Evolutionary conservation across 2,797 vertebrate species (phyloP), one percentile per base, ranked within the genome.

Genomic region (Odontamblyopus rebecca): DNA sequence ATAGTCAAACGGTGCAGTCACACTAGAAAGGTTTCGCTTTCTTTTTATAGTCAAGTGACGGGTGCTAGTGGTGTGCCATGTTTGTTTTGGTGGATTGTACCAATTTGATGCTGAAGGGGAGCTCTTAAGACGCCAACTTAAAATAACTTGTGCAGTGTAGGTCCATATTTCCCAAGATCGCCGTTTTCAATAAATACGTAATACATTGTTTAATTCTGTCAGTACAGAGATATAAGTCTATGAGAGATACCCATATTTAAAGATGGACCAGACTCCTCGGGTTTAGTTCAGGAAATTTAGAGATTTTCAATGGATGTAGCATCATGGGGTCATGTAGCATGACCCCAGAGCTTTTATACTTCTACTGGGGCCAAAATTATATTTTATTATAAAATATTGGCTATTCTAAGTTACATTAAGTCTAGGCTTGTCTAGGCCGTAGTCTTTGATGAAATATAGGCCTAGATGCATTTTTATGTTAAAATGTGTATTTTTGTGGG

Each of bases 1-100:
- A 23, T 5, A 12, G 23, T 26, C 54, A 13, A 5, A 4, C 3
- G 54, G 23, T 26, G 19, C 5, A 23, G 54, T 26, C 54, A 27
- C 44, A 15, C 1, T 48, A 48, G 13, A 48, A 48, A 48, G 4
- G 70, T 89, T 90, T 89, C 81, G 69, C 59, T 89, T 91, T 89
- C 78, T 68, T 54, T 67, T 6, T 23, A 23, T 16, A 18, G 66
- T 19, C 7, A 2, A 35, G 7, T 27, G 13, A 13, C 29, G 3
- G 44, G n/a, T 27, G 6, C 23, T 56, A 68, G 27, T 1, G 69
- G 57, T 75, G 81, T 84, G 85, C 83, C 85, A 84, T 88, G 61
- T 91, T 86, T 85, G 84, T 89, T 89, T 85, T 66, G 82, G 27
- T 27, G 78, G 89, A 79, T 48, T 62, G 70, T 86, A 87, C 90